Evolutionary conservation across 1,140 invertebrate genomes (phyloP).

Genomic region (Teleogryllus occipitalis): DNA sequence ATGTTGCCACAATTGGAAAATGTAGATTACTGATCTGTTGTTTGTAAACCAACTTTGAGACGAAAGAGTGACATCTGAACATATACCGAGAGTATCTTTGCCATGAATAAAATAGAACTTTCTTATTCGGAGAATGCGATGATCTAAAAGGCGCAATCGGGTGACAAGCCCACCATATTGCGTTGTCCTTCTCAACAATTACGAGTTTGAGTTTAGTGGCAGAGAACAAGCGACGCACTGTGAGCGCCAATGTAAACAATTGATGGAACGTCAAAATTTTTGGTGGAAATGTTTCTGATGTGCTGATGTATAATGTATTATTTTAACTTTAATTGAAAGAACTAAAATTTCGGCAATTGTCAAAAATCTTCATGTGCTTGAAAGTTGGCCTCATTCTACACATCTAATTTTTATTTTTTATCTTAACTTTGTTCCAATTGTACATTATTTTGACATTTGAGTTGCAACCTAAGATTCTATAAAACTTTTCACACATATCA

Average conservation of each 20-base stretch:
- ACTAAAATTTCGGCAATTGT: background rate
- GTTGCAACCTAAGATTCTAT: background rate
- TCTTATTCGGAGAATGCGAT: too few relatives aligned
- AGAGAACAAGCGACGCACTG: background rate
- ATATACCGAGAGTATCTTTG: too few relatives aligned
- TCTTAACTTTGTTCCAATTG: background rate
- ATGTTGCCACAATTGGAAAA: too few relatives aligned
- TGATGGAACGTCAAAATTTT: slow-evolving; percentile 5
- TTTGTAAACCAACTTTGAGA: too few relatives aligned
- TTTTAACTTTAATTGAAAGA: background rate
- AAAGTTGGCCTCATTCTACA: background rate
- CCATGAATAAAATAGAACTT: too few relatives aligned
- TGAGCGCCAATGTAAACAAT: slow-evolving; percentile 1
- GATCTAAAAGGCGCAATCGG: too few relatives aligned
- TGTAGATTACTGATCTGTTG: too few relatives aligned
- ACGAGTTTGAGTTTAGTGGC: background rate
- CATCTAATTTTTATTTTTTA: background rate
- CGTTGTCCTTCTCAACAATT: background rate
- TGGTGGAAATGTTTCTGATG: background rate
- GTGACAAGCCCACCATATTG: background rate
- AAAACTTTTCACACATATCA: background rate
- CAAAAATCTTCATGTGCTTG: background rate
- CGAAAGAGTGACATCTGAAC: too few relatives aligned
- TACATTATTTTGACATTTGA: background rate
- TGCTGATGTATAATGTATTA: background rate